phyloP scores from a whole-genome alignment of 2,113 vertebrate genomes.

The Calypte anna region DNA sequence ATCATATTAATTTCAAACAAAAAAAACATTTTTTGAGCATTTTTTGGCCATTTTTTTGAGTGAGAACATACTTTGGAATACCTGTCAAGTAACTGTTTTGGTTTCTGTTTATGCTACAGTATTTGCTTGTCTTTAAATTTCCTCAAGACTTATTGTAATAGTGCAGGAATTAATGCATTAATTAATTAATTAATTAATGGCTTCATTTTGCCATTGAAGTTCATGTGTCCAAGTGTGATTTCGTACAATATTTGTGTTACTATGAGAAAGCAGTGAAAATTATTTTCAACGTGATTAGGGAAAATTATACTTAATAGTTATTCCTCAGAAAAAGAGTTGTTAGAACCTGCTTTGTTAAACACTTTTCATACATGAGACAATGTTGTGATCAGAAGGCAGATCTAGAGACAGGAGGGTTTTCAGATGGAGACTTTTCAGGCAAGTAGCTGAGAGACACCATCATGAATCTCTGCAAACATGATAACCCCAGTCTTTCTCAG shows the following conservation, averaged over 20 bases:
- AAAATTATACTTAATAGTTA: not conserved
- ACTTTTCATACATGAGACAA: not conserved
- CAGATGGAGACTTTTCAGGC: not conserved
- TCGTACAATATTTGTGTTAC: not conserved
- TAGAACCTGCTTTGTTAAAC: not conserved
- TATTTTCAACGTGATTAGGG: not conserved
- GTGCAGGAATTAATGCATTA: not conserved
- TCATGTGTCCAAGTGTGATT: not conserved
- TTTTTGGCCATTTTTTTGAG: not conserved
- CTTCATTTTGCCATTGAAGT: not conserved
- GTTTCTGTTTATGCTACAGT: not conserved
- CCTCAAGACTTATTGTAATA: rapidly evolving
- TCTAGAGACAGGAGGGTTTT: not conserved
- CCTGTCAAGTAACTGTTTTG: not conserved
- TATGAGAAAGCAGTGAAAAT: not conserved
- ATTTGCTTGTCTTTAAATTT: not conserved
- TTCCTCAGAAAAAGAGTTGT: not conserved
- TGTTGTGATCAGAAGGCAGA: rapidly evolving
- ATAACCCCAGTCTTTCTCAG: not conserved
- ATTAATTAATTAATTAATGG: no score
- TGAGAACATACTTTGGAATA: not conserved
- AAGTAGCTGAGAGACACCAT: not conserved
- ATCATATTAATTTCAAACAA: not conserved
- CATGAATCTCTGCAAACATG: not conserved
- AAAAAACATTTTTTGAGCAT: no score